Base-by-base conservation (phyloP, 2,113 vertebrate species). In the Halichoerus grypus region DNA sequence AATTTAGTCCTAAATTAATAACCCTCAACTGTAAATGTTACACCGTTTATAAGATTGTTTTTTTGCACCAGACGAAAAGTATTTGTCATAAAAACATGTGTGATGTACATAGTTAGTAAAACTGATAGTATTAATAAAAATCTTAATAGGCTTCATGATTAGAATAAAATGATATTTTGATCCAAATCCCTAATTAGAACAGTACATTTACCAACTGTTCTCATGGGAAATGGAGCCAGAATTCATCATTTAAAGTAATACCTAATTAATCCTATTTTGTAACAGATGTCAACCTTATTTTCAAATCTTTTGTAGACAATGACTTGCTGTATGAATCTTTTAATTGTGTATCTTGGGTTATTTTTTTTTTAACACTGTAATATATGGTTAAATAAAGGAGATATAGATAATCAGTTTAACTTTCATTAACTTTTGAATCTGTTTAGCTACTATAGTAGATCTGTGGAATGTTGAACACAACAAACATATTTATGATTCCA, bases 131-230 rank as follows among this genome's bases (percentile, higher is more conserved):
- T 98, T 98, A 98, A 98, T 97, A 97, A 97, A 98, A 96, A 10
- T 96, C 97, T 95, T 97, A 97, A 95, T 97, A 97, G 88, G 71
- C 88, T 89, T 79, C 91, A 95, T 97, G 96, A 97, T 98, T 97
- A 96, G 95, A 97, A 97, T 77, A 92, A 98, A 98, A 85, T 97
- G 85, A 97, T 97, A 97, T 98, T 96, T 98, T 98, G 95, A 98
- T 98, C 42, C 90, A 98, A 96, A 97, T 98, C 92, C 80, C 90
- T 98, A 97, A 98, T 95, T 97, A 96, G 96, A 98, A 97, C 67
- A 97, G 97, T 96, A 96, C 97, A 94, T 98, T 98, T 98, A 96
- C 98, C 98, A 99, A 95, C 96, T 98, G 98, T 98, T 99, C 98
- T 96, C 96, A 82, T 98, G 98, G 93, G 98, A 97, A 98, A 97